These are phyloP conservation scores for Ia io DNA, from an alignment of 2,113 vertebrate genomes.

Conservation along the genomic window DNA sequence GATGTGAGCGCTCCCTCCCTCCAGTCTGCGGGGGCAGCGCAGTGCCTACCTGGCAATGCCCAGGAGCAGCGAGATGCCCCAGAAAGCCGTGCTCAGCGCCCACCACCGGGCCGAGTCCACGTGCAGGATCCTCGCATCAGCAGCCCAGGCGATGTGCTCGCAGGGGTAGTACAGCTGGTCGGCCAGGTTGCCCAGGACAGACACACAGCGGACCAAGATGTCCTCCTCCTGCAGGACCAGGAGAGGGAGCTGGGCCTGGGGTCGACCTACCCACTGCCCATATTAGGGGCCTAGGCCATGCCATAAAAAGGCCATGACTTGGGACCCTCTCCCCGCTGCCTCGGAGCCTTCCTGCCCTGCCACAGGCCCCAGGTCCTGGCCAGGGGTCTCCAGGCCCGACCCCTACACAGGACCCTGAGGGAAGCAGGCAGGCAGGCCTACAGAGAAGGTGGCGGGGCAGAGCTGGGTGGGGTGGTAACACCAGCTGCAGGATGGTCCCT, in stretches of 20 bases:
- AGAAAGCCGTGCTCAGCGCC: conserved; percentile 86
- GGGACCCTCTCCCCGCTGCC: background rate
- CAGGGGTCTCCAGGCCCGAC: background rate
- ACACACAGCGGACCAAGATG: conserved; percentile 84
- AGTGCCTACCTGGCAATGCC: conserved; percentile 86
- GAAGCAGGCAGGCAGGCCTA: background rate
- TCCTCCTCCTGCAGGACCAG: conserved; percentile 87
- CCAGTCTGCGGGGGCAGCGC: rapidly evolving
- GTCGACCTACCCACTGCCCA: background rate
- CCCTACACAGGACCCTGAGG: background rate
- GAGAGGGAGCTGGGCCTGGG: background rate
- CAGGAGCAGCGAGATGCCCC: conserved; percentile 90
- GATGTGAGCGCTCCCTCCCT: background rate
- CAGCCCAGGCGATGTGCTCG: conserved; percentile 96
- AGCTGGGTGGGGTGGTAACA: rapidly evolving
- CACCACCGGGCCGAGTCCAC: conserved; percentile 89
- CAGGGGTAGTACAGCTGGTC: conserved; percentile 98
- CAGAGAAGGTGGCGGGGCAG: background rate
- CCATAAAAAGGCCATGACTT: background rate
- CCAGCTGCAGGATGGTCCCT: background rate
- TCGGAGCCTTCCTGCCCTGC: background rate
- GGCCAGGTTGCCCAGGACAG: conserved; percentile 88
- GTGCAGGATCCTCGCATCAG: conserved; percentile 85
- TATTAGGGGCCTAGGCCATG: background rate
- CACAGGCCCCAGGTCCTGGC: background rate